Conservation (phyloP, 2,113 vertebrate genomes). For the Vanacampus margaritifer region DNA sequence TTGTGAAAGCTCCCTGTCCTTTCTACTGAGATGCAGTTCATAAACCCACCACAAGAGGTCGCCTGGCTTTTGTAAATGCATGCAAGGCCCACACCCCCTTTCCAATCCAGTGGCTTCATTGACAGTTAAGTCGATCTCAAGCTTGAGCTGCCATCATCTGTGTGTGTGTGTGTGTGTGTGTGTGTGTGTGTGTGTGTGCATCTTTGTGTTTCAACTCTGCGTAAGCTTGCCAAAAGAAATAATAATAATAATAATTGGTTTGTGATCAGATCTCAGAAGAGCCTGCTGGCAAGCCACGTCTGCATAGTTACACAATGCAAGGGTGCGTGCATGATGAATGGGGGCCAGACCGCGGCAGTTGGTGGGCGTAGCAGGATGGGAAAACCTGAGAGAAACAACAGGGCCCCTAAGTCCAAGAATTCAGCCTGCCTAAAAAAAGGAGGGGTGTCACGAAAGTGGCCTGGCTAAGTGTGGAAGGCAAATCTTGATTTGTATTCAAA, state of each 20-base stretch:
- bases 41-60: constrained; percentile 51
- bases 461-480: neutral
- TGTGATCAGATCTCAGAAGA: constrained; percentile 6
- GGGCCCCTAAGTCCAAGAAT: constrained; percentile 27
- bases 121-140: constrained; percentile 47
- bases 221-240: constrained; percentile 8
- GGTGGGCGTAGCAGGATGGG: constrained; percentile 9
- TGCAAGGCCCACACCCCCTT: constrained; percentile 43
- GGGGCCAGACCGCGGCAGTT: constrained; percentile 14
- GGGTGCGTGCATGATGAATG: constrained; percentile 19
- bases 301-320: constrained; percentile 13
- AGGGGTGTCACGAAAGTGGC: constrained; percentile 4
- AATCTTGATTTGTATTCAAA: neutral
- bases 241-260: neutral
- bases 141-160: constrained; percentile 13
- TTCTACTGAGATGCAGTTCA: neutral
- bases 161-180: too few species aligned
- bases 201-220: constrained; percentile 18
- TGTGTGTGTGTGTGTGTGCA: constrained; percentile 8
- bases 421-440: constrained; percentile 7
- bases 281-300: constrained; percentile 1
- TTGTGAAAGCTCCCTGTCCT: neutral
- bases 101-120: constrained; percentile 36
- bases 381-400: constrained; percentile 32
- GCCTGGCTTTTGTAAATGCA: constrained; percentile 34